Conservation (phyloP, 2,113 vertebrate genomes). For the Corythaixoides concolor region DNA sequence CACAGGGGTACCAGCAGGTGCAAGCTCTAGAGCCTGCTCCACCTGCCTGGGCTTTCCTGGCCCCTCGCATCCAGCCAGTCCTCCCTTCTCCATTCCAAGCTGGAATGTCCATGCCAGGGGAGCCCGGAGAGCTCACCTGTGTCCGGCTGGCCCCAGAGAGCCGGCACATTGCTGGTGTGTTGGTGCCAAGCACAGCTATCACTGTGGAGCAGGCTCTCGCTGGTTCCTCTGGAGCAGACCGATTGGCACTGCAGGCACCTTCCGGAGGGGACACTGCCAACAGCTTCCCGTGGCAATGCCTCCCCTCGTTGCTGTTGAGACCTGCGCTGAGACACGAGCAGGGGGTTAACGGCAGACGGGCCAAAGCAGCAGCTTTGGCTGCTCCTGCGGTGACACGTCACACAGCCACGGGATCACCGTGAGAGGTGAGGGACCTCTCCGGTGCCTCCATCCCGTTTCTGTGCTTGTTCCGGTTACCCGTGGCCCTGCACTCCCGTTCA, state of each 20-base stretch:
- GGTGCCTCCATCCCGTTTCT: not conserved
- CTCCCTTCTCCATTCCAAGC: not conserved
- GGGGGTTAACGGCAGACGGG: not conserved
- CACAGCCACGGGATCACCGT: not conserved
- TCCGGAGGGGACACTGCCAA: not conserved
- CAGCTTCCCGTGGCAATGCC: not conserved
- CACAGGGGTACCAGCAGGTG: not conserved
- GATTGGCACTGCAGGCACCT: not conserved
- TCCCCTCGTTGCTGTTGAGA: not conserved
- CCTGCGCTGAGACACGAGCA: not conserved
- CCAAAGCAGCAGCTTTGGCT: not conserved
- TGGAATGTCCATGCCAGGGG: not conserved
- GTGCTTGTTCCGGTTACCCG: not conserved
- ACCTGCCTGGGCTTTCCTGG: not conserved
- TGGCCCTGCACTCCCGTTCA: not conserved
- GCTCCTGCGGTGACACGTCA: not conserved
- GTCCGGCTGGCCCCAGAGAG: not conserved
- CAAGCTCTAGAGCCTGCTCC: not conserved
- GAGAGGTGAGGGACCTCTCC: not conserved
- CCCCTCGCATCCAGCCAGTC: accelerated
- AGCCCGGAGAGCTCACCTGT: not conserved
- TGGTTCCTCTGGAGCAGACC: not conserved
- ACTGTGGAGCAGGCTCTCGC: not conserved
- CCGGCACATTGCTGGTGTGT: not conserved
- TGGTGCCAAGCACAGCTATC: not conserved